Evolutionary conservation across 2,113 vertebrate species (phyloP), one percentile per base, ranked within the genome.

Genomic region (Colaptes auratus): DNA sequence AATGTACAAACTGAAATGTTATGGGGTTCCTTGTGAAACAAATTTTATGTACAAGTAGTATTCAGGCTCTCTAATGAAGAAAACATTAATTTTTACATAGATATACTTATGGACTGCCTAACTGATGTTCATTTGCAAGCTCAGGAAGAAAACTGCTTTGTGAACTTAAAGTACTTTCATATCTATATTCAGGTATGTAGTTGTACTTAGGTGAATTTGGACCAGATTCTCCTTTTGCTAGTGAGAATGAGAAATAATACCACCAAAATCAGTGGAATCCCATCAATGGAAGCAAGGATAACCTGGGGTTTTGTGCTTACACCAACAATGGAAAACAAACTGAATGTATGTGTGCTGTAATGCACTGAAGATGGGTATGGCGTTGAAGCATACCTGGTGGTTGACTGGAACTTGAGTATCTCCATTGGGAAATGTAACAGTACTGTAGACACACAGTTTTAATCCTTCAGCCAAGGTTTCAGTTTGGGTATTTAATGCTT

Each of bases 131-230:
- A 48, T 65, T 92, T 44, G 35, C 35, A 78, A 71, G 61, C 27
- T 66, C 72, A 53, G 35, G 39, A 96, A 77, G 35, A 82, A 73
- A 79, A 36, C 63, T 93, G 39, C 59, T 88, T 74, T 88, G 23
- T 75, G 60, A 56, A 67, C 60, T 81, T 48, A 21, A 78, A 90
- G 64, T 33, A 71, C 17, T 89, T 72, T 35, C 65, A 71, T 56
- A 61, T 55, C 21, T 89, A 4, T 64, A 52, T 36, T 73, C 42
- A 35, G 36, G 14, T 73, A 27, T 78, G 74, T 16, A 59, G 48
- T 78, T 31, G 19, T 78, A 72, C 33, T 46, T 39, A 56, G 21
- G 5, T 60, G 79, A 83, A 77, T 88, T 90, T 78, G 48, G 53
- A 71, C 71, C 27, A 71, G 77, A 60, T 3, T 33, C 6, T 86